A percentile compares a stretch with the other conserved stretches of the same genome.
Conservation (phyloP, 2,797 vertebrate genomes). For the Bovichtus variegatus region DNA sequence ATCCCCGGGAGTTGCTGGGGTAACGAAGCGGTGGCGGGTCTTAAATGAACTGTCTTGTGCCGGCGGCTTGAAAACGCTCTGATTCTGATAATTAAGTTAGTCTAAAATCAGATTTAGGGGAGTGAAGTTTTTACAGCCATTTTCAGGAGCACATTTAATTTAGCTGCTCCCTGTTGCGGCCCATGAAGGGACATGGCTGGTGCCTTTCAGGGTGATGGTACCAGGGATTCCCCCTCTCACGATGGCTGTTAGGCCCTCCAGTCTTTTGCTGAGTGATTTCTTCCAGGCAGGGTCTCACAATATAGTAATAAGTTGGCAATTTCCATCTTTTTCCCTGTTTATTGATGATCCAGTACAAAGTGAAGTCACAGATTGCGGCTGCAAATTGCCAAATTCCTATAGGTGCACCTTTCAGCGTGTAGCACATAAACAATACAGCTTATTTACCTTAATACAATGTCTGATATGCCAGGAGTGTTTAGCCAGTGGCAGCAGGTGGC, state of each 20-base stretch:
- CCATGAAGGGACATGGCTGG: slow-evolving; percentile 7
- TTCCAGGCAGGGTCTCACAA: slow-evolving; percentile 9
- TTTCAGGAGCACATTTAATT: slow-evolving; percentile 59
- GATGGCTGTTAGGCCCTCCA: background rate
- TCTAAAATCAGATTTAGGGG: slow-evolving; percentile 60
- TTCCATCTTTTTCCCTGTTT: slow-evolving; percentile 5
- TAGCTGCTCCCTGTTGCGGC: slow-evolving; percentile 7
- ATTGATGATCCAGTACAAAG: slow-evolving; percentile 21
- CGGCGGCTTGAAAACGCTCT: slow-evolving; percentile 60
- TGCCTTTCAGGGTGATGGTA: slow-evolving; percentile 8
- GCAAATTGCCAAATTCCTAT: slow-evolving; percentile 3
- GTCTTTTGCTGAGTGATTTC: slow-evolving; percentile 20
- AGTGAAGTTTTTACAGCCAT: slow-evolving; percentile 31
- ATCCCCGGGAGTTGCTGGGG: slow-evolving; percentile 61
- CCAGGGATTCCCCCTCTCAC: slow-evolving; percentile 18
- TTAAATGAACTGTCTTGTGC: slow-evolving; percentile 74
- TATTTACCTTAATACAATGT: slow-evolving; percentile 28
- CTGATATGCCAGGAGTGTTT: slow-evolving; percentile 24
- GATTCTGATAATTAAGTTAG: slow-evolving; percentile 73
- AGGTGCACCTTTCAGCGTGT: background rate
- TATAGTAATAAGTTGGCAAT: background rate
- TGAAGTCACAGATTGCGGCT: background rate
- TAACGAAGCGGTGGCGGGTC: slow-evolving; percentile 62
- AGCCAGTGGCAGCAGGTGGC: slow-evolving; percentile 36
- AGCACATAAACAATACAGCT: slow-evolving; percentile 7